Evolutionary conservation across 1,140 invertebrate genomes (phyloP), one percentile per base, ranked within the genome.

Genomic region (Apolygus lucorum): DNA sequence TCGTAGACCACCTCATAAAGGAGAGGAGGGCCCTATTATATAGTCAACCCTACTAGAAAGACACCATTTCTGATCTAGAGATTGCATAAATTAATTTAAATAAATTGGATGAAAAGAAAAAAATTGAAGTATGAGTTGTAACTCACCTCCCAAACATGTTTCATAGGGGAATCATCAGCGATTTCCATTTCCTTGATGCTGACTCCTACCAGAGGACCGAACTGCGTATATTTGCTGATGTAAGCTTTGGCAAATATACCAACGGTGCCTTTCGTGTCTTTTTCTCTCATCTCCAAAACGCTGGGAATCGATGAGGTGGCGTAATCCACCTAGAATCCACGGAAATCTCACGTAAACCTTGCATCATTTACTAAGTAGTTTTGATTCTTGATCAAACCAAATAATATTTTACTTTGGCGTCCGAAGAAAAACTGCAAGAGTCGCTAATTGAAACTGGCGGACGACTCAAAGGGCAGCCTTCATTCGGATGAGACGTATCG

Each of bases 181-280:
- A 90, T 86, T 74, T 89, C 86, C 70, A 86, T 86, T 76, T 86
- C 86, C 74, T 84, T 84, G 1, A 91, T 83, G 1, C 82, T 75
- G 70, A 83, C 83, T 1, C 88, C 90, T 49, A 91, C 80, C 29
- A 92, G 81, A 1, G 90, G 90, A 0, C 91, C 91, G 76, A 93
- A 84, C 75, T 90, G 87, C 4, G 88, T 87, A 73, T 82, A 85
- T 52, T 85, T 84, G 14, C 86, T 80, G 24, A 92, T 80, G 28
- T 81, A 75, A 73, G 81, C 81, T 73, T 84, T 87, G 1, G 87
- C 84, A 76, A 88, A 88, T 17, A 91, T 84, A 24, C 87, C 82
- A 29, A 83, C 75, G 0, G 85, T 86, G 71, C 85, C 83, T 63
- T 79, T 78, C 2, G 78, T 74, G 73, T 79, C 85, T 27, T 80